Evolutionary conservation across 2,797 vertebrate genomes (phyloP), one percentile per base, ranked within the genome.

Genomic region (Cynodonichthys magdalenae): DNA sequence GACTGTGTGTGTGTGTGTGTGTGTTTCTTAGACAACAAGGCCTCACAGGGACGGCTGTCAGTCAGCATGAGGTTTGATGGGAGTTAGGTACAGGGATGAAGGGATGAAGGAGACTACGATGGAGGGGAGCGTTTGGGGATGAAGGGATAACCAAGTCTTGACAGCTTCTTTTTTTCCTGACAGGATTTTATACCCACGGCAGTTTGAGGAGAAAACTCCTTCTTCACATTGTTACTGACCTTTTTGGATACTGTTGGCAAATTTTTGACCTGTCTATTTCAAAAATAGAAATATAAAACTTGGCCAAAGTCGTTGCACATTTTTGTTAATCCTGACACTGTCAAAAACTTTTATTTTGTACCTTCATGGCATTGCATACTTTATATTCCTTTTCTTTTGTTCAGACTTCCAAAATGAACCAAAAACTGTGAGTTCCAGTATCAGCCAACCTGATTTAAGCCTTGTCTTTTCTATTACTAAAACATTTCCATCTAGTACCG

Each of bases 1-100:
- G 75, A 31, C 68, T 5, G 39, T 47, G 76, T 14, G 70, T 55
- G 11, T 59, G 52, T 59, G 52, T 31, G 58, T 59, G 12, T 68
- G 59, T 48, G 58, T 55, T 59, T 62, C 58, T 63, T 42, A 63
- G 59, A 81, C 81, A 83, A 68, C 27, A 54, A 77, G 77, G 75
- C 74, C 88, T 87, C 89, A 7, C 56, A 83, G 88, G 87, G 84
- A 87, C n/a, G 77, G 69, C 86, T 88, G 89, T 89, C 89, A 89
- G 81, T 89, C 85, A 87, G 82, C 9, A 18, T 4, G 56, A 65
- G 68, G 75, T 73, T 87, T 81, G 86, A 86, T 63, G 71, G 68
- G 72, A 70, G 81, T 51, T 65, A 71, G 78, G 64, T 66, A 46
- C 63, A 68, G 73, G 82, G 74, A 81, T 86, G 79, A 83, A 85